Conservation (phyloP, 2,888 invertebrate species). For the Dasysyrphus albostriatus region DNA sequence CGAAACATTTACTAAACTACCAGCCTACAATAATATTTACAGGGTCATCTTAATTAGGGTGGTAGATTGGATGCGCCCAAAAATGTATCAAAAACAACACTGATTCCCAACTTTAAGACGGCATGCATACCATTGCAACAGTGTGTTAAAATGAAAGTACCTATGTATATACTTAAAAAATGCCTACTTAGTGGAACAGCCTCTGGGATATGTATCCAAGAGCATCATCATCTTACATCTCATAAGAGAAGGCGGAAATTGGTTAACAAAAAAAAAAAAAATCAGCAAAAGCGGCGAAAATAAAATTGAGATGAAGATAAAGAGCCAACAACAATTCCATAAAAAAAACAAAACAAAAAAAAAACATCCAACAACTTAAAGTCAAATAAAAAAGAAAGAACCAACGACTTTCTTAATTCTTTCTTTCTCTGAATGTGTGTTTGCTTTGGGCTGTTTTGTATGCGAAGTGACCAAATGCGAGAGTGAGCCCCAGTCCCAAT, state of each 20-base stretch:
- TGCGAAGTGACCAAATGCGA: conserved; percentile 68
- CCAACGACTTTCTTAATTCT: conserved; percentile 75
- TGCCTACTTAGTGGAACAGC: conserved; percentile 58
- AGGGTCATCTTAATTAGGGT: conserved; percentile 46
- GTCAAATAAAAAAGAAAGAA: conserved; percentile 64
- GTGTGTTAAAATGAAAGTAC: conserved; percentile 46
- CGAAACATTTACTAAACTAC: too few species aligned
- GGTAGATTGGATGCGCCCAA: conserved; percentile 43
- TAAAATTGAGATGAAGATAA: conserved; percentile 71
- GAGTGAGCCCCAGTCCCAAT: conserved; percentile 49
- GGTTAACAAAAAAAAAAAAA: conserved; percentile 51
- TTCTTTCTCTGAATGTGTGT: conserved; percentile 73
- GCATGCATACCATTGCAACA: conserved; percentile 29
- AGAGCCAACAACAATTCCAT: conserved; percentile 54
- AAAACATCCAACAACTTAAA: conserved; percentile 38
- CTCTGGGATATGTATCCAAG: conserved; percentile 61
- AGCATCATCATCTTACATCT: conserved; percentile 40
- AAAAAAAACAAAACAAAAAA: conserved; percentile 40
- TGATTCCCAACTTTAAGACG: conserved; percentile 8
- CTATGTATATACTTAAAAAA: conserved; percentile 51
- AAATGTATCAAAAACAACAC: conserved; percentile 12
- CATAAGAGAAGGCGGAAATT: conserved; percentile 59
- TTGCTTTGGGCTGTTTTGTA: conserved; percentile 47
- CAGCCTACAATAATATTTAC: conserved; percentile 28
- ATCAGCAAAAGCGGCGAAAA: conserved; percentile 67